phyloP scores from a whole-genome alignment of 2,888 invertebrate genomes.

The Parasteatoda lunata region DNA sequence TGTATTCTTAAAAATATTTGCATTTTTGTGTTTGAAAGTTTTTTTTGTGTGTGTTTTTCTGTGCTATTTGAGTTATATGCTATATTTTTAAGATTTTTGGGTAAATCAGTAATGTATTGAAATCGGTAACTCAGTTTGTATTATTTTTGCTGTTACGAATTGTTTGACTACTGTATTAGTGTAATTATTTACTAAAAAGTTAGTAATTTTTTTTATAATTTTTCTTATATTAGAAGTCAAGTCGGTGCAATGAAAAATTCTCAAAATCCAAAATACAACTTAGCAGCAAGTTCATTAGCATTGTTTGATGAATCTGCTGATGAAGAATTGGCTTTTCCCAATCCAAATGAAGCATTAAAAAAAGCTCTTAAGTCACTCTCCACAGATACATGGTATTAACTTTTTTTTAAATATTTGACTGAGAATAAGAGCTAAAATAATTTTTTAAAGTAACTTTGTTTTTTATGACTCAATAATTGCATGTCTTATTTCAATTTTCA shows the following conservation, averaged over 20 bases:
- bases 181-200: not conserved
- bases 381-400: constrained; percentile 74
- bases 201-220: not conserved
- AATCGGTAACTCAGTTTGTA: no score
- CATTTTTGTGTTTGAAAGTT: no score
- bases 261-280: constrained; percentile 49
- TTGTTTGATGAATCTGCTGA: constrained; percentile 60
- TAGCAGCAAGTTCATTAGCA: constrained; percentile 64
- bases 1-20: no score
- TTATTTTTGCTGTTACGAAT: not conserved
- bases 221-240: constrained; percentile 12
- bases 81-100: no score
- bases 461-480: no score
- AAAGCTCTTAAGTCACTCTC: constrained; percentile 76
- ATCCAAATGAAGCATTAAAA: constrained; percentile 80
- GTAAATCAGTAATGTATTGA: no score
- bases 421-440: no score
- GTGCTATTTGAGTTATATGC: no score
- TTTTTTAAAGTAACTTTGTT: no score
- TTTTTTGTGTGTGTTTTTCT: no score
- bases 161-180: not conserved
- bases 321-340: constrained; percentile 71
- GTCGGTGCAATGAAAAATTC: constrained; percentile 22
- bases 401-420: not conserved
- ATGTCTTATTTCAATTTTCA: no score